Conservation (phyloP, 2,888 invertebrate genomes). For the Hololepta plana region DNA sequence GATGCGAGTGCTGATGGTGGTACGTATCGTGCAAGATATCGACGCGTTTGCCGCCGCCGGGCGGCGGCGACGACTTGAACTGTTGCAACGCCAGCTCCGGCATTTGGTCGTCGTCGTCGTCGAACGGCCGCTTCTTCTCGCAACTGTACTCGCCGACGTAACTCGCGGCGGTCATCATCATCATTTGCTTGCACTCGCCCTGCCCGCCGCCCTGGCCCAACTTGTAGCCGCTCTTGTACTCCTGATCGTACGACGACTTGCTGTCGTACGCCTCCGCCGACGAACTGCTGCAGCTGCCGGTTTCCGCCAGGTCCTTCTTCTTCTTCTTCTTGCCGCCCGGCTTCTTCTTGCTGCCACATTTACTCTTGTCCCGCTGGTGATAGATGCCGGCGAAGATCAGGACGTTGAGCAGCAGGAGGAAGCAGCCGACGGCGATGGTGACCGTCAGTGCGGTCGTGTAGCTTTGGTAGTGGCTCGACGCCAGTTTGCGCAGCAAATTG, state of each 20-base stretch:
- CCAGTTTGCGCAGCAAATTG: slow-evolving; percentile 54
- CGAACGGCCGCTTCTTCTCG: slow-evolving; percentile 33
- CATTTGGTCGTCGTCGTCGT: slow-evolving; percentile 33
- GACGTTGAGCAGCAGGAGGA: slow-evolving; percentile 61
- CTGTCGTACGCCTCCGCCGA: slow-evolving; percentile 38
- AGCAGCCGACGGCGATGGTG: slow-evolving; percentile 73
- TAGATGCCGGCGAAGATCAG: slow-evolving; percentile 80
- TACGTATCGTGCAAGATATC: slow-evolving; percentile 8
- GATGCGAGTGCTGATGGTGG: slow-evolving; percentile 5
- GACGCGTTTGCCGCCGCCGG: slow-evolving; percentile 32
- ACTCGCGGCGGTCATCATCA: too few relatives aligned
- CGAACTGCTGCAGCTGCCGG: slow-evolving; percentile 49
- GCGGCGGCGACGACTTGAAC: slow-evolving; percentile 38
- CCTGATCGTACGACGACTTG: slow-evolving; percentile 21
- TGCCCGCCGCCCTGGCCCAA: slow-evolving; percentile 34
- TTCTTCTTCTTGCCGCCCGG: slow-evolving; percentile 47
- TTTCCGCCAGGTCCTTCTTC: slow-evolving; percentile 59
- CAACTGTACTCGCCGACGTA: slow-evolving; percentile 48
- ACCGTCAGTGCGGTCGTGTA: slow-evolving; percentile 79
- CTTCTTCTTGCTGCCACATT: slow-evolving; percentile 32
- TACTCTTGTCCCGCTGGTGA: slow-evolving; percentile 55
- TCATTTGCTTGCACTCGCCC: slow-evolving; percentile 34
- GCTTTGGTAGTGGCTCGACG: slow-evolving; percentile 72
- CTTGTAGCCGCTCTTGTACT: slow-evolving; percentile 25
- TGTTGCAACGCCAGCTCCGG: slow-evolving; percentile 44